phyloP scores from a whole-genome alignment of 2,888 invertebrate genomes.

The Andrena marginata region DNA sequence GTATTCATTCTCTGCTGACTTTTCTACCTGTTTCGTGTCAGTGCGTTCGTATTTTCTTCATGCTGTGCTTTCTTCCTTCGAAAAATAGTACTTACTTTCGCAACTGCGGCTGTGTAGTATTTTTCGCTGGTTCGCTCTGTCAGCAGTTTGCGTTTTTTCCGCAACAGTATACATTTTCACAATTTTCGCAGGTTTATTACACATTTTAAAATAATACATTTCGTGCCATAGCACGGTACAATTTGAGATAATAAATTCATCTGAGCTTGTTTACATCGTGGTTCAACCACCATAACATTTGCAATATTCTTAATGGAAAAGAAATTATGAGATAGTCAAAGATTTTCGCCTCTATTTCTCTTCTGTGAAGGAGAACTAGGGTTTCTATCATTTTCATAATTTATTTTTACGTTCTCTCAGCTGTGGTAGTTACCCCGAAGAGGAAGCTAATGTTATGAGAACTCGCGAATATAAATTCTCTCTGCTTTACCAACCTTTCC shows the following conservation, averaged over 20 bases:
- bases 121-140: constrained; percentile 20
- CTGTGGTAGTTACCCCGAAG: too few species aligned
- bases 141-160: neutral
- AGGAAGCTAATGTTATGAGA: too few species aligned
- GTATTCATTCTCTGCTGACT: constrained; percentile 53
- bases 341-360: too few species aligned
- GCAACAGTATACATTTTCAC: neutral
- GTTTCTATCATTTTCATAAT: too few species aligned
- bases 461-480: too few species aligned
- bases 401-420: too few species aligned
- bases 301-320: neutral
- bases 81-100: constrained; percentile 26
- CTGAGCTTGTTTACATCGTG: neutral
- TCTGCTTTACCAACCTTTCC: too few species aligned
- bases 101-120: constrained; percentile 29
- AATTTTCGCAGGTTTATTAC: neutral
- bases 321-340: neutral
- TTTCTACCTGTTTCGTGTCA: constrained; percentile 48
- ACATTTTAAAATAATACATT: neutral
- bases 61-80: constrained; percentile 26
- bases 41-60: constrained; percentile 42
- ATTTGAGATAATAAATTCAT: neutral
- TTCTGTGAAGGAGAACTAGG: too few species aligned
- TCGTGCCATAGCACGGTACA: neutral
- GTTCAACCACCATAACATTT: neutral